Conservation (phyloP, 2,888 invertebrate species). For the Endomychus coccineus region DNA sequence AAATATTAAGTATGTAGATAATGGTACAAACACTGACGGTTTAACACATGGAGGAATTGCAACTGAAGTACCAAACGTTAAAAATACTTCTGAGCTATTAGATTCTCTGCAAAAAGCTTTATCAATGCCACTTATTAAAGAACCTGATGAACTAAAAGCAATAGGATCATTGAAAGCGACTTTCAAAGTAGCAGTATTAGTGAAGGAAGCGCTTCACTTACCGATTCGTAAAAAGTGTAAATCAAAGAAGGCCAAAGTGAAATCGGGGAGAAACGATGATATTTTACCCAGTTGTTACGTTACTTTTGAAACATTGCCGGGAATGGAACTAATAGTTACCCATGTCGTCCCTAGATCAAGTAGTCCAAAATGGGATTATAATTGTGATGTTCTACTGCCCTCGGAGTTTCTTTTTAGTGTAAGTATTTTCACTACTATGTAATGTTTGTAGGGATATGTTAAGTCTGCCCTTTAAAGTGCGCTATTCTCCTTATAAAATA, state of each 20-base stretch:
- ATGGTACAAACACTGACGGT: slow-evolving; percentile 33
- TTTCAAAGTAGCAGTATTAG: slow-evolving; percentile 48
- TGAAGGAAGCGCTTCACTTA: slow-evolving; percentile 52
- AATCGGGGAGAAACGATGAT: slow-evolving; percentile 35
- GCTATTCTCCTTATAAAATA: no score
- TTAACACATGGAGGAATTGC: slow-evolving; percentile 5
- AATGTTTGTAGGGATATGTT: no score
- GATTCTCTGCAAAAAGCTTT: slow-evolving; percentile 40
- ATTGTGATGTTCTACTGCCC: slow-evolving; percentile 45
- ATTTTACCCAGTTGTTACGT: slow-evolving; percentile 54
- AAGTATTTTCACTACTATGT: slow-evolving; percentile 39
- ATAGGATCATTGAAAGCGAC: slow-evolving; percentile 8
- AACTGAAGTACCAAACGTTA: slow-evolving; percentile 12
- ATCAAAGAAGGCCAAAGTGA: slow-evolving; percentile 34
- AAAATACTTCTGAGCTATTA: slow-evolving; percentile 36
- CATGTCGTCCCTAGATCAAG: slow-evolving; percentile 47
- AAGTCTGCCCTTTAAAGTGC: no score
- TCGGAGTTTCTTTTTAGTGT: slow-evolving; percentile 49
- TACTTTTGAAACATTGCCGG: slow-evolving; percentile 48
- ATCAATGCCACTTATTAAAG: slow-evolving; percentile 6
- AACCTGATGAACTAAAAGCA: neutral
- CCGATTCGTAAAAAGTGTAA: slow-evolving; percentile 41
- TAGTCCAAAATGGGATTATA: slow-evolving; percentile 51
- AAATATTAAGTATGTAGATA: no score
- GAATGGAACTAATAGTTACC: slow-evolving; percentile 40